A percentile compares a stretch with the other conserved stretches of the same genome.
Evolutionary conservation across 1,140 invertebrate species (phyloP).

Genomic region (Cephus cinctus): DNA sequence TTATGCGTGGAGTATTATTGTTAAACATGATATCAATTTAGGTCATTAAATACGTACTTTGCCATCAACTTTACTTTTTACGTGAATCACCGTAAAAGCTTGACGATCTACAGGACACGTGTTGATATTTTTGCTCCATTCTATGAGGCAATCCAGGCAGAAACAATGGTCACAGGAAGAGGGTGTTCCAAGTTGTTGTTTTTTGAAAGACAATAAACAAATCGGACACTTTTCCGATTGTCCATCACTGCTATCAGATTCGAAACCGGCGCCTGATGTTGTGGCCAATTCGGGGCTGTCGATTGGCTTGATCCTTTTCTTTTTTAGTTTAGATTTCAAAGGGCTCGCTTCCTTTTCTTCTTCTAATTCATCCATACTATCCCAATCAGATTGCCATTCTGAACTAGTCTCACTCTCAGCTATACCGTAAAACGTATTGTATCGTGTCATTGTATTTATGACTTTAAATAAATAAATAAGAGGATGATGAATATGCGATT

Average conservation of each 20-base stretch:
- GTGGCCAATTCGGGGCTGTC: slow-evolving; percentile 1
- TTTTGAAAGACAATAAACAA: slow-evolving; percentile 69
- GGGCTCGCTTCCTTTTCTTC: slow-evolving; percentile 16
- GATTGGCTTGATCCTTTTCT: slow-evolving; percentile 12
- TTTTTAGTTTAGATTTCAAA: slow-evolving; percentile 15
- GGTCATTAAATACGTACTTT: slow-evolving; percentile 51
- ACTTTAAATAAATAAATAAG: background rate
- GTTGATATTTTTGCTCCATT: slow-evolving; percentile 93
- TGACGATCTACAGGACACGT: slow-evolving; percentile 94
- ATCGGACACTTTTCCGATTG: slow-evolving; percentile 82
- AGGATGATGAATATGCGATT: slow-evolving; percentile 9
- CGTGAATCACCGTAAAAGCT: slow-evolving; percentile 77
- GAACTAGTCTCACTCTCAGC: slow-evolving; percentile 36
- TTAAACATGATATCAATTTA: no score
- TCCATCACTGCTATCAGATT: slow-evolving; percentile 65
- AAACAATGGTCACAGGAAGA: slow-evolving; percentile 86
- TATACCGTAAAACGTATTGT: slow-evolving; percentile 12
- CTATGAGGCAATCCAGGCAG: slow-evolving; percentile 84
- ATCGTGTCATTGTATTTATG: background rate
- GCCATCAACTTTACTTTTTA: slow-evolving; percentile 67
- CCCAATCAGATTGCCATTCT: slow-evolving; percentile 49
- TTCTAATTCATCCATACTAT: slow-evolving; percentile 35
- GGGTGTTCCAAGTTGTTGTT: slow-evolving; percentile 78
- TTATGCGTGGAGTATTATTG: no score
- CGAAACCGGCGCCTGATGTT: slow-evolving; percentile 20